Conservation (phyloP, 2,888 invertebrate species). For the Exephanes ischioxanthus region DNA sequence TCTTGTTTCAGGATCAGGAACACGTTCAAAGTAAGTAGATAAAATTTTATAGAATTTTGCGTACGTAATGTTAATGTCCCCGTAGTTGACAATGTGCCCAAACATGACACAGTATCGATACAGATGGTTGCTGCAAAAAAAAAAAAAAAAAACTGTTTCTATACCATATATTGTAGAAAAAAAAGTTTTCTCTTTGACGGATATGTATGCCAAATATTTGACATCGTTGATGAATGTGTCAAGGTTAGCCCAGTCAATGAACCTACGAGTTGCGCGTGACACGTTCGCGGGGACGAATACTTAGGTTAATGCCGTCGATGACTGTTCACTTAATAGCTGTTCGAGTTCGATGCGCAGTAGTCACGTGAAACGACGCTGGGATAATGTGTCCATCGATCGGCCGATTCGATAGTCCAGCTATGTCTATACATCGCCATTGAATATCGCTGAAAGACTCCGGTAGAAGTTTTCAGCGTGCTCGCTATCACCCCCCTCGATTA, state of each 20-base stretch:
- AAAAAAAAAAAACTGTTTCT: not conserved
- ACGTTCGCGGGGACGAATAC: not conserved
- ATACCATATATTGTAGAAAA: too few relatives aligned
- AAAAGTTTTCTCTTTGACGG: not conserved
- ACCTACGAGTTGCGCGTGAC: not conserved
- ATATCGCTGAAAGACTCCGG: conserved; percentile 26
- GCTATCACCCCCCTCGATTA: conserved; percentile 50
- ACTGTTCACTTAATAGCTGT: conserved; percentile 30
- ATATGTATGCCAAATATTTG: not conserved
- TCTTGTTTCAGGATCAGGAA: conserved; percentile 81
- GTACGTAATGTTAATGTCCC: not conserved
- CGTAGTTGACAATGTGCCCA: not conserved
- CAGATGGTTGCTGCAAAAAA: not conserved
- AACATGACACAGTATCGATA: not conserved
- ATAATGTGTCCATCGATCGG: conserved; percentile 55
- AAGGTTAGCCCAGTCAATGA: not conserved
- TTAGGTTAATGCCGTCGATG: conserved; percentile 21
- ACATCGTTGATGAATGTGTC: not conserved
- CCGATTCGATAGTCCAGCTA: conserved; percentile 29
- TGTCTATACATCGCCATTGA: not conserved
- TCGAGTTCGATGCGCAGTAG: conserved; percentile 46
- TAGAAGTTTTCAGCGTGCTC: conserved; percentile 38
- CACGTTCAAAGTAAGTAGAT: conserved; percentile 80
- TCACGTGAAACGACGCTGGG: conserved; percentile 30
- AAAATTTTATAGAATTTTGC: conserved; percentile 16